These are phyloP conservation scores for Vimba vimba DNA, from an alignment of 2,113 vertebrate genomes.

Conservation along the genomic window DNA sequence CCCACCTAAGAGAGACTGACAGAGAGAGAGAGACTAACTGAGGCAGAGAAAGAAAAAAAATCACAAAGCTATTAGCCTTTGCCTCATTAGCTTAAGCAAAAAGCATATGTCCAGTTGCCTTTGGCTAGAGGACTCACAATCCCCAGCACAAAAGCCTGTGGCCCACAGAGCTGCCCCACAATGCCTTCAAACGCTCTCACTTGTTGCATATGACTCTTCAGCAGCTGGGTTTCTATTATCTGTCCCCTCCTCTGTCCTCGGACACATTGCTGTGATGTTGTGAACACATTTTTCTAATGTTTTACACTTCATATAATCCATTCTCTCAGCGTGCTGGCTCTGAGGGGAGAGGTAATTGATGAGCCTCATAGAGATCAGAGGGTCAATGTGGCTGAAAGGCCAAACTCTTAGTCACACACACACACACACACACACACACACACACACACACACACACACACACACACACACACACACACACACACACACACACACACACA, in stretches of 20 bases:
- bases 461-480: constrained; percentile 40
- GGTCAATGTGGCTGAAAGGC: constrained; percentile 81
- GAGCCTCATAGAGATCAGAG: constrained; percentile 71
- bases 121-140: constrained; percentile 82
- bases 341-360: constrained; percentile 81
- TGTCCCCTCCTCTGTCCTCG: constrained; percentile 74
- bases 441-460: constrained; percentile 27
- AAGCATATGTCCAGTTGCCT: constrained; percentile 95
- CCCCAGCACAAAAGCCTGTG: constrained; percentile 79
- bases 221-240: constrained; percentile 81
- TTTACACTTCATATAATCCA: constrained; percentile 98
- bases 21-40: constrained; percentile 5
- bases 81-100: constrained; percentile 88
- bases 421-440: constrained; percentile 45
- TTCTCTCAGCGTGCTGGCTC: constrained; percentile 81
- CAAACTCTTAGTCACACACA: no score
- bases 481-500: constrained; percentile 39
- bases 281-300: constrained; percentile 88
- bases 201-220: constrained; percentile 83
- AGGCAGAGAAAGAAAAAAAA: constrained; percentile 76
- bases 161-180: constrained; percentile 81
- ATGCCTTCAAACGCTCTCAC: constrained; percentile 88
- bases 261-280: constrained; percentile 81
- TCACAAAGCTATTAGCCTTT: constrained; percentile 87
- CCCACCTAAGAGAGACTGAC: constrained; percentile 10